These are phyloP conservation scores for Cryptotermes secundus DNA, from an alignment of 1,140 invertebrate species.

Conservation along the genomic window DNA sequence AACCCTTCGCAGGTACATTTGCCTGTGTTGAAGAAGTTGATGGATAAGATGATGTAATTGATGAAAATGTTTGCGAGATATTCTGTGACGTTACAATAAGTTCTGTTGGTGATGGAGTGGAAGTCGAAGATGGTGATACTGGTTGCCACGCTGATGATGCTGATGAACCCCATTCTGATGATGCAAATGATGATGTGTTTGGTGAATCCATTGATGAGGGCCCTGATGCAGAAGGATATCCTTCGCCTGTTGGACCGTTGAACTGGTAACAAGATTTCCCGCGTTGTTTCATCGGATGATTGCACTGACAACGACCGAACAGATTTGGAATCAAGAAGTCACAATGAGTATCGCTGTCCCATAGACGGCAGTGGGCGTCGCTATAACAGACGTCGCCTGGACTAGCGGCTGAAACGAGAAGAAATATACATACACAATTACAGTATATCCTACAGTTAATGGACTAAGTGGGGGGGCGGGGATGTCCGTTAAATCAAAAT, in stretches of 20 bases:
- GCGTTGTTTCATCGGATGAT: conserved; percentile 20
- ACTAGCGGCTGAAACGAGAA: conserved; percentile 69
- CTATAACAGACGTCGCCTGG: conserved; percentile 87
- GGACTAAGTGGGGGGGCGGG: too few relatives aligned
- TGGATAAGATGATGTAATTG: background rate
- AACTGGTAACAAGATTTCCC: conserved; percentile 22
- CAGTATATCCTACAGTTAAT: too few relatives aligned
- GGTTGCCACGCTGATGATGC: background rate
- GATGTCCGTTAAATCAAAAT: too few relatives aligned
- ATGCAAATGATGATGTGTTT: too few relatives aligned
- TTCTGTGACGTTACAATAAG: background rate
- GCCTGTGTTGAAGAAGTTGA: background rate
- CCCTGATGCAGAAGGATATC: too few relatives aligned
- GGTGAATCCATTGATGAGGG: background rate
- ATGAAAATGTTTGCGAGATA: background rate
- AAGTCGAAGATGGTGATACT: background rate
- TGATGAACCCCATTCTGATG: background rate
- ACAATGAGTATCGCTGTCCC: conserved; percentile 78
- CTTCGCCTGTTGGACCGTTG: background rate
- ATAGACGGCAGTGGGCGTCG: conserved; percentile 81
- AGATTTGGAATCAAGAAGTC: conserved; percentile 86
- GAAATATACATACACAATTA: too few relatives aligned
- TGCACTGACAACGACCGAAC: conserved; percentile 81
- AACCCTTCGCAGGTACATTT: background rate
- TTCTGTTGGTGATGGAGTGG: background rate